Base-by-base conservation (phyloP, 1,140 invertebrate genomes). In the Brachionus paranguensis region DNA sequence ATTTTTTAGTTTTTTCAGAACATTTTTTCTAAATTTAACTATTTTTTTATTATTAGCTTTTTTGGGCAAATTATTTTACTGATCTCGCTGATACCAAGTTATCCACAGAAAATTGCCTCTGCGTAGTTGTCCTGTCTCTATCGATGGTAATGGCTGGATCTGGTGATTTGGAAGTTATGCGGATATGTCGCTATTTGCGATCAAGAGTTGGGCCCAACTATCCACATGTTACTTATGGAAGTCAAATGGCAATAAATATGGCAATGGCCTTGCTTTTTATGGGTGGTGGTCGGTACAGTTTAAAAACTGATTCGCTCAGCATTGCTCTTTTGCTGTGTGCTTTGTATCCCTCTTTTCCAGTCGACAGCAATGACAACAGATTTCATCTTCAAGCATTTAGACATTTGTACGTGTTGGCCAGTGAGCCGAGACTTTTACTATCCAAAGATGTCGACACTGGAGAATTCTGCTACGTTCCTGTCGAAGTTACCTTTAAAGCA, bases 281-380 rank as follows among this genome's bases (percentile, higher is more conserved):
- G 5, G 96, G 96, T n/a, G 96, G 95, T 50, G 95, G 96, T 78
- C 88, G 87, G 41, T 95, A 93, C 85, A 95, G 95, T 7, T 91
- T 98, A 14, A 93, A 93, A 4, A 95, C 95, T 72, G 93, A 93
- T 12, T 93, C 94, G 3, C 92, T 93, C 85, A 93, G 95, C 11
- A 92, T 98, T 8, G 96, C 95, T 4, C 94, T 95, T 0, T 89
- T 99, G 47, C 90, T 98, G 47, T 94, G 94, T 87, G 94, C 96
- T 1, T 94, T 98, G 88, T 98, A 96, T 90, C 97, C 97, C 3
- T 97, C 97, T 89, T 98, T 96, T 89, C 97, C 97, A 60, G 95
- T 94, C 3, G 95, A 97, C 88, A 96, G 94, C 86, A 95, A 95
- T 87, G 96, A 98, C 88, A 98, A 98, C 89, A 93, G 95, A 93